These are phyloP conservation scores for Tapera naevia DNA, from an alignment of 2,797 vertebrate species.

Conservation along the genomic window DNA sequence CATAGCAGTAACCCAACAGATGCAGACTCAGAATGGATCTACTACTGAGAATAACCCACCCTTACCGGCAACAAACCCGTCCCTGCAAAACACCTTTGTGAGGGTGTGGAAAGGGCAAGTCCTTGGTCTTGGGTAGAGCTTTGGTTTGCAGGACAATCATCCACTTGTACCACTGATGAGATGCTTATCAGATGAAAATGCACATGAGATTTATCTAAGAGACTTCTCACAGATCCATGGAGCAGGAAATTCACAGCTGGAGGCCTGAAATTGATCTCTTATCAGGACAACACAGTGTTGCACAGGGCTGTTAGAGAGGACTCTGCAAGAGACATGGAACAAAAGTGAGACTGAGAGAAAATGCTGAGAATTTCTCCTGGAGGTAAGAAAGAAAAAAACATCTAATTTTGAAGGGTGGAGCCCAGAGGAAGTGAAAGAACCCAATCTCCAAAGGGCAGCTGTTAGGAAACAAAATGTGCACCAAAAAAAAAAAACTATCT, in stretches of 20 bases:
- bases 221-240: constrained; percentile 56
- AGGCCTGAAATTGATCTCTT: background rate
- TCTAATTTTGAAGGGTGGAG: background rate
- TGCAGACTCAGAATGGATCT: background rate
- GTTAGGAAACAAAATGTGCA: background rate
- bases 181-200: background rate
- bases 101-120: background rate
- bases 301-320: constrained; percentile 15
- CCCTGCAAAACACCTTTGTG: background rate
- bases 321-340: background rate
- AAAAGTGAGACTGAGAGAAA: background rate
- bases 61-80: background rate
- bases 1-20: background rate
- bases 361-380: background rate
- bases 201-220: background rate
- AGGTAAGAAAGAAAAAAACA: background rate
- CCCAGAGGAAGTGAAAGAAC: constrained; percentile 24
- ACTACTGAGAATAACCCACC: background rate
- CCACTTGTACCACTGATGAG: background rate
- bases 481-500: background rate
- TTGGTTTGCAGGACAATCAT: background rate
- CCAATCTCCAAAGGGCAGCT: background rate
- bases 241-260: background rate
- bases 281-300: constrained; percentile 26
- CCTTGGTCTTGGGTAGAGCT: background rate